These are phyloP conservation scores for Cephus spinipes DNA, from an alignment of 2,888 invertebrate genomes.

Conservation along the genomic window DNA sequence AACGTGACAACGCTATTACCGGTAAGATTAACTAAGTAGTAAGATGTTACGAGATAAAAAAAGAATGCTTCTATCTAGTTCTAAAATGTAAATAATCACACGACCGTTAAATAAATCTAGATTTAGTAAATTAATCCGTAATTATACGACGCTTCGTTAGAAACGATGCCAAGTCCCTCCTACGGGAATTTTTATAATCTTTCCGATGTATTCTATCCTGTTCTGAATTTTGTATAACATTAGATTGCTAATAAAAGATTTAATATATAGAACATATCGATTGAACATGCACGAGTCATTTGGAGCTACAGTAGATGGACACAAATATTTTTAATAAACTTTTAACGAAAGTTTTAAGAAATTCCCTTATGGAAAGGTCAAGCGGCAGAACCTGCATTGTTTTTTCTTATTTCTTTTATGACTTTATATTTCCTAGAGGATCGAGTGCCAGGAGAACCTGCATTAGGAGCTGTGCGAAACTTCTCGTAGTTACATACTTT, in stretches of 20 bases:
- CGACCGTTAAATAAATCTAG: background rate
- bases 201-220: background rate
- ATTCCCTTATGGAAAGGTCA: background rate
- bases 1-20: background rate
- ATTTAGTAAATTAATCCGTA: slow-evolving; percentile 20
- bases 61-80: slow-evolving; percentile 2
- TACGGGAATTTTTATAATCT: background rate
- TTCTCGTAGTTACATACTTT: background rate
- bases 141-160: slow-evolving; percentile 4
- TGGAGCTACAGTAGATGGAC: background rate
- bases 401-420: no score
- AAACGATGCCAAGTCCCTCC: background rate
- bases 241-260: slow-evolving; percentile 9
- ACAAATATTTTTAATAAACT: background rate
- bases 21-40: background rate
- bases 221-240: slow-evolving; percentile 6
- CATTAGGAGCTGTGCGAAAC: no score
- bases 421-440: no score
- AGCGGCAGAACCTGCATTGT: background rate
- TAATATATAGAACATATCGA: background rate
- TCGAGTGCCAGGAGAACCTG: no score
- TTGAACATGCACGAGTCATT: background rate
- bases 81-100: slow-evolving; percentile 22
- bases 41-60: background rate
- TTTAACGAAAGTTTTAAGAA: background rate